Evolutionary conservation across 1,140 invertebrate genomes (phyloP).

Genomic region (Phenacoccus solenopsis): DNA sequence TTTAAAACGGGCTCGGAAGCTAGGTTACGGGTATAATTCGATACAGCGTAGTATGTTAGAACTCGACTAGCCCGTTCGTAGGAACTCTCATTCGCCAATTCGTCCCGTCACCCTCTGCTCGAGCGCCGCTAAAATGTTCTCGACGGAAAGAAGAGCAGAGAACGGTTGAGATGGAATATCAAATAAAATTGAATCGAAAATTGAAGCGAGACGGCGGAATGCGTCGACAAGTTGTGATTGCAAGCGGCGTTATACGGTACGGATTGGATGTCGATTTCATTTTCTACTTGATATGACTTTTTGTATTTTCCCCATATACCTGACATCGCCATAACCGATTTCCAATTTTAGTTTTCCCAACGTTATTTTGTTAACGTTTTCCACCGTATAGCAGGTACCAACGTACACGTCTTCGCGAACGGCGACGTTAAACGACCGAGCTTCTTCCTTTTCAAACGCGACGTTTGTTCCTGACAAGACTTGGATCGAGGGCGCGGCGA

Average conservation of each 20-base stretch:
- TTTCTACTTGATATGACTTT: conserved; percentile 8
- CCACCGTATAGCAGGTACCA: background rate
- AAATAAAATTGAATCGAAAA: conserved; percentile 10
- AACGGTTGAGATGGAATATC: conserved; percentile 12
- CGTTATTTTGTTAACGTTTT: conserved; percentile 13
- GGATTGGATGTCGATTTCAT: conserved; percentile 11
- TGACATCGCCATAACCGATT: conserved; percentile 13
- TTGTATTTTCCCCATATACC: conserved; percentile 16
- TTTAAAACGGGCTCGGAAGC: background rate
- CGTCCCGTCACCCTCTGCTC: too few relatives aligned
- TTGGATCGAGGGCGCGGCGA: too few relatives aligned
- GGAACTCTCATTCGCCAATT: background rate
- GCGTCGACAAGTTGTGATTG: background rate
- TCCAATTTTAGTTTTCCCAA: conserved; percentile 6
- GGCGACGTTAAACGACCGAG: too few relatives aligned
- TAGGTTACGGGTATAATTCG: conserved; percentile 1
- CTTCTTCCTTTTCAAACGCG: too few relatives aligned
- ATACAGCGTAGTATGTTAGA: too few relatives aligned
- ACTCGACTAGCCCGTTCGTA: background rate
- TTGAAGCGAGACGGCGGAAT: background rate
- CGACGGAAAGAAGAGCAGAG: background rate
- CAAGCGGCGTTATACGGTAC: background rate
- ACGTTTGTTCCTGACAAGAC: too few relatives aligned
- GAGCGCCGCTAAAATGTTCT: background rate
- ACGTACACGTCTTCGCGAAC: too few relatives aligned